Evolutionary conservation across 2,797 vertebrate species (phyloP).

Genomic region (Simalia tracyae): DNA sequence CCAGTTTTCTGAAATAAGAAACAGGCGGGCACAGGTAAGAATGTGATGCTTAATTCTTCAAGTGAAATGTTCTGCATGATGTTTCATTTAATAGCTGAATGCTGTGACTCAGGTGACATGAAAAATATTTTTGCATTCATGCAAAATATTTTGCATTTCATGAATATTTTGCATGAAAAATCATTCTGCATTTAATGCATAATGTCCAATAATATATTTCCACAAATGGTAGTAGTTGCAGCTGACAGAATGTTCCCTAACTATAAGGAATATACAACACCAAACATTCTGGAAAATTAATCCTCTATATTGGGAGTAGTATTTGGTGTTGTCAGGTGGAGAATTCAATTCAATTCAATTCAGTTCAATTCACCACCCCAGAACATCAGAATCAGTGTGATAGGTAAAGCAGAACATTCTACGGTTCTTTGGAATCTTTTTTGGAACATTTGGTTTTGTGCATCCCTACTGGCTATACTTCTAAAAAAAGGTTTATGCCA

Average conservation of each 20-base stretch:
- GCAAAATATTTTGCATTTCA: neutral
- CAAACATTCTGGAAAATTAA: neutral
- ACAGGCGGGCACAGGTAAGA: slow-evolving; percentile 85
- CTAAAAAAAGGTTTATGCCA: neutral
- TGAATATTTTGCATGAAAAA: neutral
- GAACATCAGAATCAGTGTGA: neutral
- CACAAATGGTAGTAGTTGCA: neutral
- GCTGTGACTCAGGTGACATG: neutral
- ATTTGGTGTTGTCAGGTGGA: neutral
- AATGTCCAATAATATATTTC: neutral
- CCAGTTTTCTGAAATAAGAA: slow-evolving; percentile 79
- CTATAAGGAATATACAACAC: neutral
- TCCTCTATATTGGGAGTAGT: neutral
- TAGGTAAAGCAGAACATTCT: neutral
- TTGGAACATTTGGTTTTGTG: neutral
- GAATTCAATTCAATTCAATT: neutral
- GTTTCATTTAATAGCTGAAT: neutral
- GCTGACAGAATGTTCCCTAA: neutral
- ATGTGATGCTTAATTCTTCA: neutral
- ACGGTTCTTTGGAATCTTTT: neutral
- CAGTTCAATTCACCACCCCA: neutral
- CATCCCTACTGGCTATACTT: neutral
- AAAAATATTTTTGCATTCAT: neutral
- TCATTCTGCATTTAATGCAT: neutral
- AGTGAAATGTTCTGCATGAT: neutral